phyloP scores from a whole-genome alignment of 1,140 invertebrate genomes.

The Drosophila parvula region DNA sequence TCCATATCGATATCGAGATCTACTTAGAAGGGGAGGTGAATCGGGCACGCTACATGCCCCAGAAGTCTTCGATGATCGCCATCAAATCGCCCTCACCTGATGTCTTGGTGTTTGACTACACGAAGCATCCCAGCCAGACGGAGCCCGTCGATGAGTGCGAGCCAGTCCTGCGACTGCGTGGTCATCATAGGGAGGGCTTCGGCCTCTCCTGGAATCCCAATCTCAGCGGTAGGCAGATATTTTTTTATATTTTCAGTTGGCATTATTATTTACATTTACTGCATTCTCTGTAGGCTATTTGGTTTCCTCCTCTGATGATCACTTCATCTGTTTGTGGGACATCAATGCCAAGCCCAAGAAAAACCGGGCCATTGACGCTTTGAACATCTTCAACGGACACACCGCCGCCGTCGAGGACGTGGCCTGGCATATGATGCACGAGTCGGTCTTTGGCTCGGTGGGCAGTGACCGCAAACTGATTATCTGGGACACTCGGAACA shows the following conservation, averaged over 20 bases:
- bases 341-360: slow-evolving; percentile 98
- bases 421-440: slow-evolving; percentile 99
- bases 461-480: slow-evolving; percentile 99
- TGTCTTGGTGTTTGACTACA: slow-evolving; percentile 99
- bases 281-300: slow-evolving; percentile 87
- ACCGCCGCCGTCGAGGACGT: slow-evolving; percentile 99
- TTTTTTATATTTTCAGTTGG: not conserved
- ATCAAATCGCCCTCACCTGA: slow-evolving; percentile 99
- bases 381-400: slow-evolving; percentile 99
- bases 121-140: slow-evolving; percentile 99
- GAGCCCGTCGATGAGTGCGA: slow-evolving; percentile 98
- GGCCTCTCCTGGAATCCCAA: slow-evolving; percentile 99
- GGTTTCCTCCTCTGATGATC: slow-evolving; percentile 97
- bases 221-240: slow-evolving; percentile 89
- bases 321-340: slow-evolving; percentile 99
- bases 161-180: slow-evolving; percentile 93
- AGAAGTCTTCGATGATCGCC: slow-evolving; percentile 99
- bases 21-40: slow-evolving; percentile 99
- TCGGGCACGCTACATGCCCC: slow-evolving; percentile 99
- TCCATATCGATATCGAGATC: slow-evolving; percentile 99
- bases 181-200: slow-evolving; percentile 99
- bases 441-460: slow-evolving; percentile 99
- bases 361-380: slow-evolving; percentile 97
- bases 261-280: too few relatives aligned
- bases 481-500: slow-evolving; percentile 99